Evolutionary conservation across 2,888 invertebrate genomes (phyloP), one percentile per base, ranked within the genome.

Genomic region (Amphipoea oculea): DNA sequence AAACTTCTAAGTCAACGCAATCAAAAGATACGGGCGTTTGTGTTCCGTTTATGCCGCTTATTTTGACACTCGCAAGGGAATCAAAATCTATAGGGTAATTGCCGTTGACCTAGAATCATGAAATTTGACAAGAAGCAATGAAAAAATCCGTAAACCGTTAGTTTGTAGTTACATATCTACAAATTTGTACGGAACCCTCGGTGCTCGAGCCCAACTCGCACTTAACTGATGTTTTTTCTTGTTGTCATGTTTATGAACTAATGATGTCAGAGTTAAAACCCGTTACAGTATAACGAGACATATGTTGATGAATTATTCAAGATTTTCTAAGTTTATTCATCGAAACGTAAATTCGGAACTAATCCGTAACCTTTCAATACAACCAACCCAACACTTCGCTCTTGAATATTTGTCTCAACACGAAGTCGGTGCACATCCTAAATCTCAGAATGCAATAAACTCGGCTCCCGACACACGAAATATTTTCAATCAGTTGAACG

Each of bases 401-500:
- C 23, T 29, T 48, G 4, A 51, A 51, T 60, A 75, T 36, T 48
- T 11, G 20, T 48, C 9, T 62, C 29, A 23, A 71, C 54, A 68
- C 42, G 20, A 51, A 36, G 68, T 67, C 42, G 51, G 51, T 68
- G 81, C 81, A 77, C 76, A 84, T 79, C 84, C 85, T 90, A 87
- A 88, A 87, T 84, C 84, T 73, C 79, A 82, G 86, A 89, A 89
- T 89, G 92, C 90, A 90, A 92, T 92, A 90, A 89, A 88, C 62
- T 60, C 63, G 42, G 65, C 57, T 76, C 11, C 68, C 57, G 79
- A 67, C 66, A 68, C 82, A 79, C 78, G 82, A 89, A 81, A 87
- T 89, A 89, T 88, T 91, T 91, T 89, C 90, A 91, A 92, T 90
- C 89, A 88, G 88, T 76, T 65, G 83, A 85, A 81, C 85, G 79